Base-by-base conservation (phyloP, 2,113 vertebrate genomes). In the Henicopernis longicauda region DNA sequence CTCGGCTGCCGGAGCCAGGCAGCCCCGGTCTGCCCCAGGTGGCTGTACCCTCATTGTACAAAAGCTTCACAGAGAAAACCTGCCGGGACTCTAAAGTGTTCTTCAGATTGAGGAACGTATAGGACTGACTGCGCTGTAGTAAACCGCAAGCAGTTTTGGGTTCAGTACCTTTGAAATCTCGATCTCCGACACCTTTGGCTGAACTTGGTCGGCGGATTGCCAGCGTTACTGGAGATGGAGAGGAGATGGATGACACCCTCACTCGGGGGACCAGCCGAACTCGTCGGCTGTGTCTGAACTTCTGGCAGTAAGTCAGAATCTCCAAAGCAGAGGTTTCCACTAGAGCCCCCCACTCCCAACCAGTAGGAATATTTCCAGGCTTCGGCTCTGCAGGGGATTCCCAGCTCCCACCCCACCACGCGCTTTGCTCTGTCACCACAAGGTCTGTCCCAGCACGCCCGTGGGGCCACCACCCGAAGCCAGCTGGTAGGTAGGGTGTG, bases 71-170 rank as follows among this genome's bases (percentile, higher is more conserved):
- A 5, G 54, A n/a, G 20, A 9, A 26, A 62, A 15, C 10, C 29
- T 14, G 8, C 7, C 29, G 3, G 27, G 10, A 32, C 40, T 26
- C 55, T 6, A 1, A 55, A n/a, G n/a, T 1, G 13, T 0, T 8
- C 31, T 45, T 18, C 11, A 61, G 19, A 9, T 3, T 19, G 55
- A 61, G 13, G 34, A 47, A 15, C 3, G 34, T 12, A 9, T 11
- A 23, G 27, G 26, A 25, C 36, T 44, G 44, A 13, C 36, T 25
- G n/a, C 7, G 27, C 67, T 59, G 29, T 6, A 47, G 20, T 1
- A 31, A 62, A 69, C 1, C 21, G 25, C 59, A 61, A 20, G 23
- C 27, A 38, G 27, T 34, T 72, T 72, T 25, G 44, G 52, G 10
- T 44, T 63, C 29, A 71, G 49, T 6, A 31, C 55, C 50, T 88